phyloP scores from a whole-genome alignment of 2,888 invertebrate genomes.

The Helleia helle region DNA sequence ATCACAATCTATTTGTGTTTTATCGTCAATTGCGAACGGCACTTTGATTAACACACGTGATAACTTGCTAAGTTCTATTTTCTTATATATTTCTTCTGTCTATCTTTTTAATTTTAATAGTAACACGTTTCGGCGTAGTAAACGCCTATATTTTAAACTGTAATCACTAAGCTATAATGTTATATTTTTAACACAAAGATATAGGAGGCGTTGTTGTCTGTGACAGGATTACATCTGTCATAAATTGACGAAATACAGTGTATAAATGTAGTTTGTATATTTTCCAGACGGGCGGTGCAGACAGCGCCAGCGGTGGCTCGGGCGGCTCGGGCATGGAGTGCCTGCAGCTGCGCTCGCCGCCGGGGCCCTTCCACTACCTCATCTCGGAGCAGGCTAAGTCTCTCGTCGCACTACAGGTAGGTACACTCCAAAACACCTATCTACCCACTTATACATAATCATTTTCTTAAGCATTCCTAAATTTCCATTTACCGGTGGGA shows the following conservation, averaged over 20 bases:
- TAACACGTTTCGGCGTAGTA: too few relatives aligned
- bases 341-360: conserved; percentile 81
- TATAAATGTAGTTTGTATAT: background rate
- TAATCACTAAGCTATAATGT: too few relatives aligned
- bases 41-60: conserved; percentile 13
- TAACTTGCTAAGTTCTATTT: too few relatives aligned
- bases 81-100: too few relatives aligned
- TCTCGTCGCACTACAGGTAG: conserved; percentile 84
- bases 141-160: too few relatives aligned
- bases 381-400: conserved; percentile 93
- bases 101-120: too few relatives aligned
- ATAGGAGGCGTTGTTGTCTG: too few relatives aligned
- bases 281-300: conserved; percentile 68
- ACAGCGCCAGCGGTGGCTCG: conserved; percentile 72
- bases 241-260: background rate
- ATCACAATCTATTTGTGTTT: conserved; percentile 12
- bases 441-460: too few relatives aligned
- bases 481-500: too few relatives aligned
- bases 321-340: conserved; percentile 85
- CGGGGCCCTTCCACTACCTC: conserved; percentile 86
- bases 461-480: too few relatives aligned
- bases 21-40: conserved; percentile 19
- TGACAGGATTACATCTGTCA: too few relatives aligned
- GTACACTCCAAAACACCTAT: conserved; percentile 13
- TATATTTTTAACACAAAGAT: too few relatives aligned